phyloP scores from a whole-genome alignment of 1,140 invertebrate genomes.

The Diorhabda carinulata region DNA sequence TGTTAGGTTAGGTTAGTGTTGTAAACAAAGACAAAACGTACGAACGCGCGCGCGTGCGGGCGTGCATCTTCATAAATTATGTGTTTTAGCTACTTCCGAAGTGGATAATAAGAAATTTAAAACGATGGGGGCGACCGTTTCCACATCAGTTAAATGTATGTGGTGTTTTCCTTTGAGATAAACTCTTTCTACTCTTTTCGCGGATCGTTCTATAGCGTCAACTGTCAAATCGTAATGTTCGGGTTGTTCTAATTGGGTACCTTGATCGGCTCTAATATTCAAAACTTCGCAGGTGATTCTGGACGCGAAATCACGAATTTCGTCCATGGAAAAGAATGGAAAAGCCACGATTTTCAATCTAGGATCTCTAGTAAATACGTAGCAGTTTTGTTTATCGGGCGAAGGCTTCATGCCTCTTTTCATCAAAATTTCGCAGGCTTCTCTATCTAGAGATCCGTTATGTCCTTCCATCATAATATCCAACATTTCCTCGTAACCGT shows the following conservation, averaged over 20 bases:
- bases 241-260: conserved; percentile 61
- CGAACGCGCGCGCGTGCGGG: too few relatives aligned
- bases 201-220: conserved; percentile 57
- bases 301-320: conserved; percentile 64
- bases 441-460: conserved; percentile 61
- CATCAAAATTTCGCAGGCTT: conserved; percentile 55
- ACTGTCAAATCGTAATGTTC: conserved; percentile 65
- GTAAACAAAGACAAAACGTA: too few relatives aligned
- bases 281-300: conserved; percentile 72
- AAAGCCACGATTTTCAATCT: conserved; percentile 65
- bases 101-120: conserved; percentile 23
- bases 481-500: conserved; percentile 71
- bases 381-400: conserved; percentile 48
- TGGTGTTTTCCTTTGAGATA: conserved; percentile 79
- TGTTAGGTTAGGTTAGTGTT: too few relatives aligned
- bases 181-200: conserved; percentile 60
- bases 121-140: conserved; percentile 62
- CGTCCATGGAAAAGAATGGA: conserved; percentile 66
- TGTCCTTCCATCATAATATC: conserved; percentile 67
- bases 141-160: conserved; percentile 74
- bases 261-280: conserved; percentile 70
- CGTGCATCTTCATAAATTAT: too few relatives aligned
- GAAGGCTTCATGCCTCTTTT: not conserved
- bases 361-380: conserved; percentile 67
- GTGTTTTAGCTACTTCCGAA: too few relatives aligned